A percentile compares a stretch with the other conserved stretches of the same genome.
These are phyloP conservation scores for Meteorus cinctellus DNA, from an alignment of 2,888 invertebrate genomes.

Conservation along the genomic window DNA sequence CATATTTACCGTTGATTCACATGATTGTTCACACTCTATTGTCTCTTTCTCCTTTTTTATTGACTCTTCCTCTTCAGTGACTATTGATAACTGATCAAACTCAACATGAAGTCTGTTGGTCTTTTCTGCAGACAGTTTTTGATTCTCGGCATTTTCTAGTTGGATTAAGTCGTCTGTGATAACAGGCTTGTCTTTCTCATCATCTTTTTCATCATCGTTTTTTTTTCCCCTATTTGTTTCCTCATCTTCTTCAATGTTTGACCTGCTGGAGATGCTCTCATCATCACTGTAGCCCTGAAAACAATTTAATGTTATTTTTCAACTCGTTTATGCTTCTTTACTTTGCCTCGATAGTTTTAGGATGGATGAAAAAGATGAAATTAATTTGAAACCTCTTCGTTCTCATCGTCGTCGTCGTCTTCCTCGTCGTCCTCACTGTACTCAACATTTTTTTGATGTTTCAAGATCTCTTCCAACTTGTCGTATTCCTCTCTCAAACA, in stretches of 20 bases:
- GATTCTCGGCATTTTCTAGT: conserved; percentile 70
- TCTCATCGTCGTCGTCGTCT: background rate
- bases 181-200: conserved; percentile 66
- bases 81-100: conserved; percentile 85
- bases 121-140: conserved; percentile 75
- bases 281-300: conserved; percentile 64
- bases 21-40: conserved; percentile 34
- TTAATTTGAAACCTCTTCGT: conserved; percentile 31
- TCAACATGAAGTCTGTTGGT: conserved; percentile 64
- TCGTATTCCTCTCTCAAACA: conserved; percentile 92
- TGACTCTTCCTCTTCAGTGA: conserved; percentile 79
- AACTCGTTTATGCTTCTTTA: background rate
- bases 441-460: conserved; percentile 67
- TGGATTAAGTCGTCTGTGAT: conserved; percentile 63
- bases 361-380: conserved; percentile 4
- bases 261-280: conserved; percentile 52
- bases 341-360: background rate
- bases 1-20: conserved; percentile 33
- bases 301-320: conserved; percentile 20
- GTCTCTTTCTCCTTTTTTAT: conserved; percentile 58
- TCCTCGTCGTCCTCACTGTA: conserved; percentile 69
- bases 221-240: conserved; percentile 55
- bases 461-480: conserved; percentile 86
- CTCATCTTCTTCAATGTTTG: conserved; percentile 55
- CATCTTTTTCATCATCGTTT: conserved; percentile 55